These are phyloP conservation scores for Listronotus oregonensis DNA, from an alignment of 1,140 invertebrate genomes.

Conservation along the genomic window DNA sequence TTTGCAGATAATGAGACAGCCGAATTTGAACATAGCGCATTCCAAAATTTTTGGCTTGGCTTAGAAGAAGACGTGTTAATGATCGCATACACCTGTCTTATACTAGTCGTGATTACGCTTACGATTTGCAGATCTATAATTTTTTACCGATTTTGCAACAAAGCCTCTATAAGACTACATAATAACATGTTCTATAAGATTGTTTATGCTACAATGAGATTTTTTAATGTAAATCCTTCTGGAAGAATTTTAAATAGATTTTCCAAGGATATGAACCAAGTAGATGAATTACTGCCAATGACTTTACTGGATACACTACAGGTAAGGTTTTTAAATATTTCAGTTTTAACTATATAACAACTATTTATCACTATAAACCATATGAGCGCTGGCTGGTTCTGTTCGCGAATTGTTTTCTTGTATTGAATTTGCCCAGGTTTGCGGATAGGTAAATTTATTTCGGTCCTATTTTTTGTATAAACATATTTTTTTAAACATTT, in stretches of 20 bases:
- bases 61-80: conserved; percentile 74
- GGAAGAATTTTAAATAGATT: conserved; percentile 72
- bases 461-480: too few species aligned
- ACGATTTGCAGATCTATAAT: conserved; percentile 68
- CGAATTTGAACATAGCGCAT: conserved; percentile 63
- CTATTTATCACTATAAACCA: too few species aligned
- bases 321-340: too few species aligned
- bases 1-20: conserved; percentile 55
- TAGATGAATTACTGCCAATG: conserved; percentile 77
- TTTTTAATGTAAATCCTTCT: conserved; percentile 82
- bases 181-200: conserved; percentile 84
- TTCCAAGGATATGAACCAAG: conserved; percentile 75
- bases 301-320: conserved; percentile 78
- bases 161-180: conserved; percentile 66
- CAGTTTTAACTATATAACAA: too few species aligned
- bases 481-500: too few species aligned
- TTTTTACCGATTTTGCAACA: conserved; percentile 78
- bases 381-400: too few species aligned
- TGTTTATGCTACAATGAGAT: conserved; percentile 79
- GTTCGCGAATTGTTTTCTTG: too few species aligned
- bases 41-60: conserved; percentile 68
- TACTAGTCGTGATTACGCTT: conserved; percentile 71
- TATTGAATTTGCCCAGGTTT: too few species aligned
- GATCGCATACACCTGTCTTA: conserved; percentile 82
- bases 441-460: too few species aligned